Evolutionary conservation across 2,888 invertebrate genomes (phyloP).

Genomic region (Gnatocerus cornutus): DNA sequence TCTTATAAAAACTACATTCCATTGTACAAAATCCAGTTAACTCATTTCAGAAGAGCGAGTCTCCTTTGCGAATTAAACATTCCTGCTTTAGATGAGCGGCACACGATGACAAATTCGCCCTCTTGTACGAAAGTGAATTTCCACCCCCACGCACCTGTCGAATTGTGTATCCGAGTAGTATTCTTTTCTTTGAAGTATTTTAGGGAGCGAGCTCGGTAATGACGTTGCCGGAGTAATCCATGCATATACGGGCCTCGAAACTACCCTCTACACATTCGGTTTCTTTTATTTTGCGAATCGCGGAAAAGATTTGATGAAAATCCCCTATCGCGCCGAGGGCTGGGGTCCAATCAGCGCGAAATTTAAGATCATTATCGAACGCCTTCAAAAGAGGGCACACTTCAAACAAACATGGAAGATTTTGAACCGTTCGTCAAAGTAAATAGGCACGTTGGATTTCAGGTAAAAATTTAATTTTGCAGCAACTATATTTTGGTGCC

Average conservation of each 20-base stretch:
- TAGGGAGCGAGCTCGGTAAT: slow-evolving; percentile 66
- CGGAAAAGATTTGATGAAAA: slow-evolving; percentile 60
- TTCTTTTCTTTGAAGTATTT: slow-evolving; percentile 68
- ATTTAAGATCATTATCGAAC: slow-evolving; percentile 52
- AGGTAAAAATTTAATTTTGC: no score
- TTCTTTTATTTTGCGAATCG: slow-evolving; percentile 62
- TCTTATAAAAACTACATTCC: slow-evolving; percentile 65
- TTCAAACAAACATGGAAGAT: slow-evolving; percentile 19
- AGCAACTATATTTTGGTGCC: no score
- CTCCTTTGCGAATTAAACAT: slow-evolving; percentile 65
- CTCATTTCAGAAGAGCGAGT: slow-evolving; percentile 65
- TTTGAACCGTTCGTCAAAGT: background rate
- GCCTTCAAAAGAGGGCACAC: slow-evolving; percentile 32
- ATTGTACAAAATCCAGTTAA: slow-evolving; percentile 67
- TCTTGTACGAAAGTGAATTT: background rate
- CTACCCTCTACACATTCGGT: slow-evolving; percentile 60
- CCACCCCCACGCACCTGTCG: slow-evolving; percentile 49
- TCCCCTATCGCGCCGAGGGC: slow-evolving; percentile 49
- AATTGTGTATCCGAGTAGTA: slow-evolving; percentile 55
- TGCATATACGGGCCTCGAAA: slow-evolving; percentile 65
- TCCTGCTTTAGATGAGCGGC: slow-evolving; percentile 57
- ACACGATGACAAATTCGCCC: slow-evolving; percentile 19
- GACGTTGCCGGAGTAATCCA: slow-evolving; percentile 69
- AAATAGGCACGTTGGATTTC: no score
- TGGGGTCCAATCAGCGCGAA: slow-evolving; percentile 53